Evolutionary conservation across 2,888 invertebrate genomes (phyloP).

Genomic region (Acleris sparsana): DNA sequence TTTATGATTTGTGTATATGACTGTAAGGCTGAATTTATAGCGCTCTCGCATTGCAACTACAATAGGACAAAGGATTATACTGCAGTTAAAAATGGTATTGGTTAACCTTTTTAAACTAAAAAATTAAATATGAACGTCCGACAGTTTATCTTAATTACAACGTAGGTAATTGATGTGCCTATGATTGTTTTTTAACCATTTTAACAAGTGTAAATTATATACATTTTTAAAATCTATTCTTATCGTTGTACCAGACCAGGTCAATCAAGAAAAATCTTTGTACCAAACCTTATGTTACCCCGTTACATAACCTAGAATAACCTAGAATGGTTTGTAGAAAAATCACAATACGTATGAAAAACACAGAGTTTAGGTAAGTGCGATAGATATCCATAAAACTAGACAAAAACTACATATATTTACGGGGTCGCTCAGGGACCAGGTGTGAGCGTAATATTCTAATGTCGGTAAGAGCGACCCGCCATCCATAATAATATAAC

Average conservation of each 20-base stretch:
- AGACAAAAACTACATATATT: slow-evolving; percentile 65
- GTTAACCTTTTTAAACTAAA: neutral
- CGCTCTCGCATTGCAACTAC: slow-evolving; percentile 44
- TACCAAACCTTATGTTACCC: neutral
- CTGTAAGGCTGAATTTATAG: slow-evolving; percentile 68
- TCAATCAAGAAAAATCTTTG: neutral
- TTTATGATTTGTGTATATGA: slow-evolving; percentile 78
- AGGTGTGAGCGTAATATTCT: slow-evolving; percentile 77
- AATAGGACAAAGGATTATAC: slow-evolving; percentile 11
- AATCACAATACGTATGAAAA: neutral
- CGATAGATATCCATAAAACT: slow-evolving; percentile 54
- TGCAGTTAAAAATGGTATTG: slow-evolving; percentile 1
- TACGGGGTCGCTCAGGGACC: slow-evolving; percentile 63
- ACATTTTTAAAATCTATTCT: too few species aligned
- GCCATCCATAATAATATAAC: slow-evolving; percentile 76
- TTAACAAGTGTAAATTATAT: too few species aligned
- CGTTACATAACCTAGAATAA: too few species aligned
- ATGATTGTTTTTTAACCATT: too few species aligned
- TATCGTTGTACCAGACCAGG: too few species aligned
- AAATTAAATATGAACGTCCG: neutral
- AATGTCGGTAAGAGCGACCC: slow-evolving; percentile 72
- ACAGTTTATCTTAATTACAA: too few species aligned
- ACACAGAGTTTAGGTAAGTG: slow-evolving; percentile 44
- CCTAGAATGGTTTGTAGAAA: neutral
- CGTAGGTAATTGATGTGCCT: too few species aligned